phyloP scores from a whole-genome alignment of 1,140 invertebrate genomes.

The Micrasema minimum region DNA sequence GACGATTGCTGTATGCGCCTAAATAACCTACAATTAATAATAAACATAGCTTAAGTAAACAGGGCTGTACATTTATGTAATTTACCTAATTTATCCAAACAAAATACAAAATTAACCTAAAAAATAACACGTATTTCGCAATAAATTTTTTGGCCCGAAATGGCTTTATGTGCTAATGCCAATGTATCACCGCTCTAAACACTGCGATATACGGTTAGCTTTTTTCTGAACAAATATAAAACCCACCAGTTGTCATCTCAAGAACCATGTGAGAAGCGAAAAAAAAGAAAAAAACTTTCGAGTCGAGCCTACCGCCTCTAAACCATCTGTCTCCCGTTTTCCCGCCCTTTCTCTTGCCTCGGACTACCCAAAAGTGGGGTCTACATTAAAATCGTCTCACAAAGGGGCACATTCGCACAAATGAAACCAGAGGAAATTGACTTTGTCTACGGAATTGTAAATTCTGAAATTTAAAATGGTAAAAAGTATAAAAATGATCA shows the following conservation, averaged over 20 bases:
- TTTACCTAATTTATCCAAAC: too few relatives aligned
- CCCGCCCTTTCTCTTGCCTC: neutral
- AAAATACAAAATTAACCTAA: too few relatives aligned
- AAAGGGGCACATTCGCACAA: conserved; percentile 46
- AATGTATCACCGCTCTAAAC: too few relatives aligned
- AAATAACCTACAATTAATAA: too few relatives aligned
- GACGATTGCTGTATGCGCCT: too few relatives aligned
- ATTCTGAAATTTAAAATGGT: conserved; percentile 48
- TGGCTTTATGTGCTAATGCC: too few relatives aligned
- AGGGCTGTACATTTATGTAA: too few relatives aligned
- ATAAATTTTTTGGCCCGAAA: too few relatives aligned
- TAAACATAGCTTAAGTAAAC: too few relatives aligned
- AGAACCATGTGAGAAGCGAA: neutral
- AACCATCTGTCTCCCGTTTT: conserved; percentile 32
- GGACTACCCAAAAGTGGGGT: neutral
- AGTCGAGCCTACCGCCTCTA: conserved; percentile 28
- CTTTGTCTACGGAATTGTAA: conserved; percentile 52
- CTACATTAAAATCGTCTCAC: conserved; percentile 36
- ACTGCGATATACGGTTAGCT: too few relatives aligned
- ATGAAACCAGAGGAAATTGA: conserved; percentile 54
- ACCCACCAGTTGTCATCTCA: conserved; percentile 26
- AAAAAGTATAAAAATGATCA: conserved; percentile 44
- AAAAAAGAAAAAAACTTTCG: conserved; percentile 32
- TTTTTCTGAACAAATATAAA: conserved; percentile 36
- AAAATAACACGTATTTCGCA: too few relatives aligned